Evolutionary conservation across 1,140 invertebrate species (phyloP), one percentile per base, ranked within the genome.

Genomic region (Tetragonula clypearis): DNA sequence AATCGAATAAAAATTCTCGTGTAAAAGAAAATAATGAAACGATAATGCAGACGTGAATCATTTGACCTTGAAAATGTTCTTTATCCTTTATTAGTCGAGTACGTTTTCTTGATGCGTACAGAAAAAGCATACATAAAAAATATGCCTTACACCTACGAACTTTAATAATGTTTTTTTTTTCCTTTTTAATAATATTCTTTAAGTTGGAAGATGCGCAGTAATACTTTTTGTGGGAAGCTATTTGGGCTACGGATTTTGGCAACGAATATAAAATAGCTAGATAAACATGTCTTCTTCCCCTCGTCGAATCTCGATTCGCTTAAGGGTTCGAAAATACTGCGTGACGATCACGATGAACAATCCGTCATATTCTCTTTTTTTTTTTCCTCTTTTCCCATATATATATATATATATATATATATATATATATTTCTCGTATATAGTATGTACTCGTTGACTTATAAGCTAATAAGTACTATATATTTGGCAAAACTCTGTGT

Each of bases 91-190:
- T 94, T 91, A 92, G 88, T 91, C 84, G 86, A 89, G 87, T 91
- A 92, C 92, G 89, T 92, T 94, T 93, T 82, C 89, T 93, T 86
- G 90, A 93, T 92, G 93, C 92, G 89, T 95, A 95, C 94, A 95
- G 94, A 94, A 95, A 95, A 94, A 95, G 94, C 94, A 95, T 95
- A 95, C 94, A 94, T 95, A 94, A 95, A 95, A 95, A 95, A 95
- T 95, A 95, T 94, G 93, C 93, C 93, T 94, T 94, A 94, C 90
- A 92, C 86, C 94, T 94, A 94, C 92, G 88, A 93, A 93, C 84
- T 93, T 92, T 92, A 86, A 90, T 90, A 84, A 90, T 92, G 89
- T 62, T 92, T 62, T 23, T 49, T 49, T 49, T 49, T 49, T 49
- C 9, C 6, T 41, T 41, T 6, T 41, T 72, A 23, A 60, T 66